Base-by-base conservation (phyloP, 2,113 vertebrate species). In the Australoheros scitulus region DNA sequence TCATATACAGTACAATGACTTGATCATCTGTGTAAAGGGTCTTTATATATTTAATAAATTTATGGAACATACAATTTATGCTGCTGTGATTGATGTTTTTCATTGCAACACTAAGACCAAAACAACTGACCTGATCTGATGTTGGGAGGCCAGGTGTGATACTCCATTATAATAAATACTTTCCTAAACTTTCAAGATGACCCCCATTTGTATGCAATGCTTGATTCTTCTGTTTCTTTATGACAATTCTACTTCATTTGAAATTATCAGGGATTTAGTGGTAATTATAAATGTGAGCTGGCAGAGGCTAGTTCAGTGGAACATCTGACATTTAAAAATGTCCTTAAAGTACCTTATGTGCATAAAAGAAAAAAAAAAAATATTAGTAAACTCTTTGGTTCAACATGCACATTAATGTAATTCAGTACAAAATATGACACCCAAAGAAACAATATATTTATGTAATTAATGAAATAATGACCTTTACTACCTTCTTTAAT, bases 341-440 rank as follows among this genome's bases (percentile, higher is more conserved):
- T 55, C 26, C 68, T 55, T 72, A 72, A 58, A 82, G 55, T 80
- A 70, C 78, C 65, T 34, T 75, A 85, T 93, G 88, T 93, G 89
- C 88, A 92, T 89, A 84, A 88, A 87, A 32, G 72, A 91, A 64
- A 65, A 79, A 72, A 34, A 26, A 26, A 52, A 34, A 52, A 34
- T 34, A 79, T 11, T 88, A 90, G 81, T 78, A 85, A 91, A 90
- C 83, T 96, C 95, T 95, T 96, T 96, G 95, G 95, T 95, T 95
- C 92, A 86, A 94, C 91, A 93, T 94, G 91, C 90, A 94, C 89
- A 79, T 86, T 61, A 86, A 91, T 80, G 75, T 76, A 89, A 88
- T 75, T 77, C 55, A 82, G 68, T 38, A 26, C 52, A 72, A 82
- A 72, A 81, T 74, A 58, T 38, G 57, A 91, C 75, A 72, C 56